phyloP scores from a whole-genome alignment of 1,140 invertebrate genomes.

The Gonioctena quinquepunctata region DNA sequence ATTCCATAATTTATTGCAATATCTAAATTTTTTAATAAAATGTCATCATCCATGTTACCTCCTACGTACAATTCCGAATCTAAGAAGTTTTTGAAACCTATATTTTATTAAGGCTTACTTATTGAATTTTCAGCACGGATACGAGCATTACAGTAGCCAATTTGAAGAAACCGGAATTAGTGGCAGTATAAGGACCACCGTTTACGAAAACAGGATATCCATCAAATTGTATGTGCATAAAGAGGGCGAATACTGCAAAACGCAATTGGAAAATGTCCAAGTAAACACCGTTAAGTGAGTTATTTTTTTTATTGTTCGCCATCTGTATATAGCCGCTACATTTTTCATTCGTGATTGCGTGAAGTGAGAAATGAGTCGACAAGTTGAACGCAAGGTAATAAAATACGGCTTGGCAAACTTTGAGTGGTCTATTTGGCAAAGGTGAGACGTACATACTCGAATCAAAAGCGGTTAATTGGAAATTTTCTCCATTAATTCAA shows the following conservation, averaged over 20 bases:
- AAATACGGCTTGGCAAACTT: background rate
- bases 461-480: too few species aligned
- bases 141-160: background rate
- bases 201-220: background rate
- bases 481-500: too few species aligned
- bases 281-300: background rate
- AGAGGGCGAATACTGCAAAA: background rate
- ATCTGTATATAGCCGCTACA: background rate
- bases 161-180: background rate
- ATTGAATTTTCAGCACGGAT: constrained; percentile 1
- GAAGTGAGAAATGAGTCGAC: background rate
- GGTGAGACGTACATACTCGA: too few species aligned
- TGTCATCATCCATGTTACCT: too few species aligned
- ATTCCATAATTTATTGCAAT: too few species aligned
- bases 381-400: background rate
- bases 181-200: background rate
- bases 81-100: too few species aligned
- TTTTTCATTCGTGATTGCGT: background rate
- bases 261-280: background rate
- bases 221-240: background rate
- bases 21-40: too few species aligned
- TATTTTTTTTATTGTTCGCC: background rate
- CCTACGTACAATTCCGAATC: too few species aligned
- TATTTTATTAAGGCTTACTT: too few species aligned
- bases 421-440: too few species aligned